Base-by-base conservation (phyloP, 1,140 invertebrate genomes). In the Drosophila pallidifrons region DNA sequence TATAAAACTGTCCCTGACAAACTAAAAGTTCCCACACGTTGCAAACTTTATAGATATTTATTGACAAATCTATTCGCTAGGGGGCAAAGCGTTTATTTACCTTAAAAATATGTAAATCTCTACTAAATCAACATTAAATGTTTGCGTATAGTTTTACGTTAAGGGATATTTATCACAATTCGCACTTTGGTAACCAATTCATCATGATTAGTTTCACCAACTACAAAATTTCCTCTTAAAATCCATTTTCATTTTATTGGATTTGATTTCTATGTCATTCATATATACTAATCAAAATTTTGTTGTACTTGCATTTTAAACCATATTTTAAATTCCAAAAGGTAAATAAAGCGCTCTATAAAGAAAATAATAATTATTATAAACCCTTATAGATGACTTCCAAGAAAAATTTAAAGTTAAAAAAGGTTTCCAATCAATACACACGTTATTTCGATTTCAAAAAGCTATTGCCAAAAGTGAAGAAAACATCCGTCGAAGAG, bases 211-310 rank as follows among this genome's bases (percentile, higher is more conserved):
- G 20, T 3, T 20, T 20, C 20, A 20, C 3, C 20, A 20, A 20
- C 20, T 3, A 20, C 2, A 20, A 32, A 5, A 6, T 32, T 7
- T 32, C 6, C 5, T 1, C 30, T 32, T 6, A 7, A 32, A 32
- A 32, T 32, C 30, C 5, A 32, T 32, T 5, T 6, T 32, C 5
- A 32, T 6, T 32, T 32, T 32, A 32, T 6, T 32, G 1, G 6
- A 35, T 32, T 69, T 49, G 65, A 32, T 38, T 61, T 69, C 10
- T 5, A 30, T 74, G 71, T 65, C 30, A 68, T 11, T 49, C 30
- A 38, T 10, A 66, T 15, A 61, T n/a, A 51, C 55, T 32, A 65
- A 43, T 83, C 81, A 65, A 82, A 82, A 82, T 82, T 82, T 20
- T 52, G 28, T 47, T 58, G 71, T 67, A 32, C n/a, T 38, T 46